A percentile compares a stretch with the other conserved stretches of the same genome.
These are phyloP conservation scores for Thymelicus sylvestris DNA, from an alignment of 2,888 invertebrate genomes.

Conservation along the genomic window DNA sequence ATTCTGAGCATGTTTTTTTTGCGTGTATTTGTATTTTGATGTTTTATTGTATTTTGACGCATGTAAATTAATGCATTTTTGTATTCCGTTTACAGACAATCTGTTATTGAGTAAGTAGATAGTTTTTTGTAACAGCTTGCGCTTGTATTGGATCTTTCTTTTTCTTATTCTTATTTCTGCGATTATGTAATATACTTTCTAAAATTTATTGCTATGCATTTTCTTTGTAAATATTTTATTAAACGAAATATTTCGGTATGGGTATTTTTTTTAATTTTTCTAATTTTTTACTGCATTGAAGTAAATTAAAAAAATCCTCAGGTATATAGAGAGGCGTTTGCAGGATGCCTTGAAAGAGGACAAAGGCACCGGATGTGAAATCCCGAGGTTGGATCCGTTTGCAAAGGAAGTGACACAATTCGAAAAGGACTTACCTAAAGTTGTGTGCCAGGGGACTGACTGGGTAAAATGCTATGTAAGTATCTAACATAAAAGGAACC, in stretches of 20 bases:
- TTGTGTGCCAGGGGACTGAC: conserved; percentile 88
- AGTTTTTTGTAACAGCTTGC: conserved; percentile 26
- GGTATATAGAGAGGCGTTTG: conserved; percentile 66
- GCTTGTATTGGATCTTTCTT: conserved; percentile 21
- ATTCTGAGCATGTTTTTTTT: neutral
- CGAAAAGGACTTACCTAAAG: conserved; percentile 85
- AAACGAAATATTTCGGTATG: neutral
- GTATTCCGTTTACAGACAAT: conserved; percentile 62
- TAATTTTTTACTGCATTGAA: neutral
- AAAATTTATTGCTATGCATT: conserved; percentile 18
- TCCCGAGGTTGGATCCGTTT: conserved; percentile 76
- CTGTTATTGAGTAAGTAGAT: conserved; percentile 66
- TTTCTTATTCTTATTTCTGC: neutral
- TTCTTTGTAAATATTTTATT: conserved; percentile 33
- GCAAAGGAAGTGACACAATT: conserved; percentile 91
- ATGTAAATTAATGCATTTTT: conserved; percentile 43
- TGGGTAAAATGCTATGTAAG: conserved; percentile 92
- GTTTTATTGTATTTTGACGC: conserved; percentile 27
- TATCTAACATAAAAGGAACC: conserved; percentile 37
- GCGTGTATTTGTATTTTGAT: neutral
- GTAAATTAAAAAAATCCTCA: conserved; percentile 42
- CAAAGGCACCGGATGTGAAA: conserved; percentile 70
- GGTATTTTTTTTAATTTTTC: neutral
- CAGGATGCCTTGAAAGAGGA: conserved; percentile 65
- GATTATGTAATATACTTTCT: neutral